Evolutionary conservation across 2,797 vertebrate species (phyloP).

Genomic region (Nannoperca australis): DNA sequence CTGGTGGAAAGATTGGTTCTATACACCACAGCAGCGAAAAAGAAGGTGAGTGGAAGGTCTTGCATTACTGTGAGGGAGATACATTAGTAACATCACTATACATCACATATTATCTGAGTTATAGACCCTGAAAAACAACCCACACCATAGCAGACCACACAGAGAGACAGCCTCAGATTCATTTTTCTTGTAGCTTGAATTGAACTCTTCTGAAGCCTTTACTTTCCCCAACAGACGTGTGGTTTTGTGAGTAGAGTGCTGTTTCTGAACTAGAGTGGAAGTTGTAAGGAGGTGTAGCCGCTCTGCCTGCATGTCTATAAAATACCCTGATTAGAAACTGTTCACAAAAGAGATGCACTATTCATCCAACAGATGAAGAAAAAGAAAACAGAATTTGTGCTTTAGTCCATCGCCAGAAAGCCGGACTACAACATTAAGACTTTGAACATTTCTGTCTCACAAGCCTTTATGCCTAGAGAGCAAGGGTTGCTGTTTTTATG

Average conservation of each 20-base stretch:
- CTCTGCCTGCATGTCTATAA: background rate
- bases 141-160: constrained; percentile 18
- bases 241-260: constrained; percentile 9
- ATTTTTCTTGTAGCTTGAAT: constrained; percentile 9
- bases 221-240: constrained; percentile 3
- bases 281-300: constrained; percentile 31
- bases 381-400: constrained; percentile 2
- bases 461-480: constrained; percentile 10
- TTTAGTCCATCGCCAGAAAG: background rate
- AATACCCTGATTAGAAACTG: background rate
- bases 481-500: constrained; percentile 13
- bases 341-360: constrained; percentile 5
- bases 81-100: background rate
- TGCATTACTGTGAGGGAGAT: background rate
- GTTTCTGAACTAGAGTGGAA: constrained; percentile 34
- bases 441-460: constrained; percentile 6
- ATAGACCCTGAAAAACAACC: constrained; percentile 4
- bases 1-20: background rate
- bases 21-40: background rate
- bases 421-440: background rate
- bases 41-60: background rate
- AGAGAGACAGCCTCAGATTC: background rate
- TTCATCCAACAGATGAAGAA: background rate
- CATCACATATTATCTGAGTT: background rate
- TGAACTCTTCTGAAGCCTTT: constrained; percentile 5